Conservation (phyloP, 2,113 vertebrate species). For the Pedetes capensis region DNA sequence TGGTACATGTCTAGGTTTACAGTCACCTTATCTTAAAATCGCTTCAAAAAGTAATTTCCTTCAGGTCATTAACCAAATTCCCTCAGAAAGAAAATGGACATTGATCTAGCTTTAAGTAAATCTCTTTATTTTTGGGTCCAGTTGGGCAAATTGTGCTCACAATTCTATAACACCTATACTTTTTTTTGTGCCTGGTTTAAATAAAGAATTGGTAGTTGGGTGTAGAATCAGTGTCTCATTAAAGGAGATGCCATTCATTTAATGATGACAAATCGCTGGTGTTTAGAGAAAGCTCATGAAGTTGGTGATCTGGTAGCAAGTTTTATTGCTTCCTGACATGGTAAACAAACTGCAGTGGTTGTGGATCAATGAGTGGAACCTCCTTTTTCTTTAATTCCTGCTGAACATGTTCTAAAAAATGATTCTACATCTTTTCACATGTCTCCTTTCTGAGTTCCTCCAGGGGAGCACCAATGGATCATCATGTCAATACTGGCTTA, state of each 20-base stretch:
- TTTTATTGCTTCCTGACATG: not conserved
- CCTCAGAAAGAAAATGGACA: not conserved
- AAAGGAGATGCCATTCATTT: not conserved
- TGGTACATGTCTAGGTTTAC: not conserved
- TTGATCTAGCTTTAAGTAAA: not conserved
- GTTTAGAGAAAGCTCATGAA: not conserved
- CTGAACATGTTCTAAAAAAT: not conserved
- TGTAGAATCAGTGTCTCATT: not conserved
- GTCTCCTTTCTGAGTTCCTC: not conserved
- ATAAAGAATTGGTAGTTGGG: not conserved
- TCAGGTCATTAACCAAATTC: not conserved
- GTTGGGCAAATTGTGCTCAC: not conserved
- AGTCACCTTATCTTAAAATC: not conserved
- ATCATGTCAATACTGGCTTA: not conserved
- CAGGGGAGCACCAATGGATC: not conserved
- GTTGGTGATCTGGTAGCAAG: not conserved
- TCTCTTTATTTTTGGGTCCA: not conserved
- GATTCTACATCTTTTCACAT: not conserved
- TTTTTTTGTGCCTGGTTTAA: not conserved
- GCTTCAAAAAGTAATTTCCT: not conserved
- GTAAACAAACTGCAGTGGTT: not conserved
- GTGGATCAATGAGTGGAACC: not conserved
- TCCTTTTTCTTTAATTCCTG: not conserved
- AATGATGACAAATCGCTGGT: not conserved
- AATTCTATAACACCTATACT: not conserved